Evolutionary conservation across 2,113 vertebrate species (phyloP).

Genomic region (Micronycteris hirsuta): DNA sequence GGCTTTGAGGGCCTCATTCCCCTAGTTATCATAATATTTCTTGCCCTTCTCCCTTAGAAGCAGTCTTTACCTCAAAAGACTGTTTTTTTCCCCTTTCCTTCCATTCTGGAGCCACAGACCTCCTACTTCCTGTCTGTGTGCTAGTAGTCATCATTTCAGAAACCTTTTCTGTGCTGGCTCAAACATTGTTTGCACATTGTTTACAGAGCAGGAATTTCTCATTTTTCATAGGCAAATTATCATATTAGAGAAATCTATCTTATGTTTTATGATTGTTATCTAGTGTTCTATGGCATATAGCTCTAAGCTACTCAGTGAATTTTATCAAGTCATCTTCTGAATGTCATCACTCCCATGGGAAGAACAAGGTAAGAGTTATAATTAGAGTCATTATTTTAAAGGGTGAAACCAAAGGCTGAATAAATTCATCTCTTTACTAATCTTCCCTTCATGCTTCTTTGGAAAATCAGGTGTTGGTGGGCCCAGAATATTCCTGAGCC

Average conservation of each 20-base stretch:
- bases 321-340: slow-evolving; percentile 7
- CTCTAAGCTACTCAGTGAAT: neutral
- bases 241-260: slow-evolving; percentile 13
- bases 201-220: neutral
- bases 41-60: neutral
- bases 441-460: neutral
- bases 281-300: neutral
- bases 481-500: neutral
- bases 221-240: slow-evolving; percentile 29
- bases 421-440: neutral
- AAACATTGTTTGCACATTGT: neutral
- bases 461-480: slow-evolving; percentile 7
- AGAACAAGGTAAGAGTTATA: slow-evolving; percentile 31
- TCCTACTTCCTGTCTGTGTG: neutral
- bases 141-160: slow-evolving; percentile 18
- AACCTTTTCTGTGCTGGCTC: neutral
- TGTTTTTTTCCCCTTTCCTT: neutral
- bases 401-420: neutral
- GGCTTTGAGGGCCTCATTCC: neutral
- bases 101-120: neutral
- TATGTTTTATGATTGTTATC: slow-evolving; percentile 17
- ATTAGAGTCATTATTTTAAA: slow-evolving; percentile 1
- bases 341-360: neutral
- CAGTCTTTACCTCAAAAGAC: neutral
- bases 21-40: neutral